Base-by-base conservation (phyloP, 1,140 invertebrate species). In the Tenebrio molitor region DNA sequence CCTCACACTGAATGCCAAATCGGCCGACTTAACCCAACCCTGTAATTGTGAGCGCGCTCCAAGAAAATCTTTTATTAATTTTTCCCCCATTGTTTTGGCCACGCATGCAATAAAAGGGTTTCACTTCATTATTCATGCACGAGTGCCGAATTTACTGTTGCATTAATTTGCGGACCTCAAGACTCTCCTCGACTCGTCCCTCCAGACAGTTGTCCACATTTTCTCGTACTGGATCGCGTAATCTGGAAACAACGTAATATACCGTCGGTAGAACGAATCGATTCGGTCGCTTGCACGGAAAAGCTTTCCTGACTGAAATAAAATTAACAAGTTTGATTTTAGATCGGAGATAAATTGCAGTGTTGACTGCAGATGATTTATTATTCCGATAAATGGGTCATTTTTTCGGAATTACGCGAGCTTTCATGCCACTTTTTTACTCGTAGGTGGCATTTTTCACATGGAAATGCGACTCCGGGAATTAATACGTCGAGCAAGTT, bases 321-420 rank as follows among this genome's bases (percentile, higher is more conserved):
- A 74, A 71, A 66, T 74, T 74, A 74, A 74, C 73, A 65, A 74
- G 62, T 66, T 74, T 67, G 69, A 74, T 74, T 74, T 71, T 50
- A 74, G 69, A 71, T 74, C 23, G 12, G 19, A 71, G 73, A 74
- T 74, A 71, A 71, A 71, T 69, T 67, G 63, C 73, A 71, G 73
- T 71, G 73, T 74, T 74, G 73, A 74, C 68, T 74, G 41, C 44
- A 58, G 33, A 46, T 74, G 73, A 74, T 74, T 74, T 74, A 74
- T 74, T 74, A 53, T 74, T 66, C 41, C 53, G 46, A 74, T 39
- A 70, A 69, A 36, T 50, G 23, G 67, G 41, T 69, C 34, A 65
- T 65, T 65, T 65, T 41, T 44, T 58, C 50, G 10, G 23, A 58
- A 58, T 58, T 58, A 58, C 63, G 34, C 63, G 63, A 44, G 63